Percentiles rank a stretch among this genome's conserved stretches.
These are phyloP conservation scores for Cottoperca gobio DNA, from an alignment of 2,797 vertebrate species.

Conservation along the genomic window DNA sequence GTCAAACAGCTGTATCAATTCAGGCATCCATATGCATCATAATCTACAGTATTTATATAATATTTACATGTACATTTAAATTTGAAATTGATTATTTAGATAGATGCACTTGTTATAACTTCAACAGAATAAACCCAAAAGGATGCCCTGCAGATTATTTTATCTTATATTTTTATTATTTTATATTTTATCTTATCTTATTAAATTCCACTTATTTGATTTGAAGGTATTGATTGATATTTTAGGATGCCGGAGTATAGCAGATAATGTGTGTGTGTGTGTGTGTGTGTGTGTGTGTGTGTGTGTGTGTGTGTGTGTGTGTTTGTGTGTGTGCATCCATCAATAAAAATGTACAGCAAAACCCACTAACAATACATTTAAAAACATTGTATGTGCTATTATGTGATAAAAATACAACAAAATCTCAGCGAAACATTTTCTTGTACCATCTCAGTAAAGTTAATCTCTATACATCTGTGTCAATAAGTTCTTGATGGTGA, in stretches of 20 bases:
- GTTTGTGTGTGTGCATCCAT: background rate
- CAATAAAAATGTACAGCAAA: background rate
- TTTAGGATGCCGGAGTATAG: too few relatives aligned
- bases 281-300: too few relatives aligned
- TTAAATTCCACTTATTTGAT: background rate
- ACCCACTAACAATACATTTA: background rate
- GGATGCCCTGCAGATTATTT: background rate
- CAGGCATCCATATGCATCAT: background rate
- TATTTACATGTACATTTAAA: background rate
- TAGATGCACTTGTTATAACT: background rate
- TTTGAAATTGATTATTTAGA: background rate
- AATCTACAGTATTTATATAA: background rate
- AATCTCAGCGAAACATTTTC: background rate
- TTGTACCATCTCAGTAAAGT: background rate
- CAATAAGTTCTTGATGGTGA: background rate
- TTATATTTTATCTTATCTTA: too few relatives aligned
- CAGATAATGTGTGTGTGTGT: too few relatives aligned
- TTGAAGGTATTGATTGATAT: background rate
- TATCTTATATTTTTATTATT: too few relatives aligned
- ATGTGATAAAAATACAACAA: background rate
- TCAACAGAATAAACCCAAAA: background rate
- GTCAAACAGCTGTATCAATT: background rate
- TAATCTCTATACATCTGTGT: background rate
- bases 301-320: too few relatives aligned
- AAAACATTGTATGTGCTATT: background rate